phyloP scores from a whole-genome alignment of 2,113 vertebrate species.

The Takifugu flavidus region DNA sequence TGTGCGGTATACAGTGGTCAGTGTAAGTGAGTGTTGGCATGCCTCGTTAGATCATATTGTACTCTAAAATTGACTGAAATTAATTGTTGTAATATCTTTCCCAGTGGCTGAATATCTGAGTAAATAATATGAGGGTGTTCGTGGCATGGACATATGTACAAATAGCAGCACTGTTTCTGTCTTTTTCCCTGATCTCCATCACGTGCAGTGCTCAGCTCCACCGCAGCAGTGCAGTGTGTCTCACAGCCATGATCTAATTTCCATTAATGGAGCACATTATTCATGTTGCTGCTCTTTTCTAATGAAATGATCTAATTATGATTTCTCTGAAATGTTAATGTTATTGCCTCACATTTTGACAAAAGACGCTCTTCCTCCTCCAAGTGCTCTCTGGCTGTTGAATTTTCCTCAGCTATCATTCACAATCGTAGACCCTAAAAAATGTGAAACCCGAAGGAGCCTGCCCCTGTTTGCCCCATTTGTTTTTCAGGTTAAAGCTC shows the following conservation, averaged over 20 bases:
- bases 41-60: conserved; percentile 57
- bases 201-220: conserved; percentile 9
- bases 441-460: conserved; percentile 56
- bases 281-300: conserved; percentile 9
- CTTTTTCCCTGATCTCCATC: conserved; percentile 20
- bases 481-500: too few relatives aligned
- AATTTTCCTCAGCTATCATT: conserved; percentile 23
- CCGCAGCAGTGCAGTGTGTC: conserved; percentile 22
- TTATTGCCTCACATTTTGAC: conserved; percentile 14
- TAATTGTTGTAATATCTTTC: conserved; percentile 48
- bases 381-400: conserved; percentile 26
- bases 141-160: conserved; percentile 56
- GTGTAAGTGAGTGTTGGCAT: conserved; percentile 61
- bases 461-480: background rate
- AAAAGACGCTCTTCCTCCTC: conserved; percentile 23
- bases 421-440: conserved; percentile 47
- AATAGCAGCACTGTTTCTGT: conserved; percentile 29
- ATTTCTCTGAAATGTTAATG: conserved; percentile 17
- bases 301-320: conserved; percentile 13
- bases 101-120: conserved; percentile 43
- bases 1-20: conserved; percentile 59
- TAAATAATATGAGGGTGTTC: conserved; percentile 55
- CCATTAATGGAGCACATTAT: conserved; percentile 7
- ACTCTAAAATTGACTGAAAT: conserved; percentile 56
- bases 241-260: conserved; percentile 24